These are phyloP conservation scores for Erpetoichthys calabaricus DNA, from an alignment of 2,797 vertebrate genomes.

Conservation along the genomic window DNA sequence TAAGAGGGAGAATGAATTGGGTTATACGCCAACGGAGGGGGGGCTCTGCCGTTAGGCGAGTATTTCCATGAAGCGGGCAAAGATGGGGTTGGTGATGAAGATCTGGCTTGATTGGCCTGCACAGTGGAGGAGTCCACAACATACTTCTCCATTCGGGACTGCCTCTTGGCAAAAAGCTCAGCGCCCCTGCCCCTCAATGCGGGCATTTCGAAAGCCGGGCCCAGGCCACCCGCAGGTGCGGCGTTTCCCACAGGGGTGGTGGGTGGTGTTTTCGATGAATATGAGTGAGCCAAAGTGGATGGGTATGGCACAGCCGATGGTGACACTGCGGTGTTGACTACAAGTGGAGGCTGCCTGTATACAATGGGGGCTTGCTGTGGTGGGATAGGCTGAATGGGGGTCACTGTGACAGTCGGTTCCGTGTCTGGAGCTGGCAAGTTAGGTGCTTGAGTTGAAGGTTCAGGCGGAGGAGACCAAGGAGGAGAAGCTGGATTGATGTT, in stretches of 20 bases:
- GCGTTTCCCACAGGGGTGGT: conserved; percentile 51
- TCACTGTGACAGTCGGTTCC: conserved; percentile 40
- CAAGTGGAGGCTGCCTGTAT: conserved; percentile 34
- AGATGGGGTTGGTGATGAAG: conserved; percentile 76
- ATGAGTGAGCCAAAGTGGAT: conserved; percentile 32
- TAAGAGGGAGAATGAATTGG: conserved; percentile 85
- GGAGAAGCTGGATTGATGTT: conserved; percentile 62
- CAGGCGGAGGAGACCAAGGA: conserved; percentile 61
- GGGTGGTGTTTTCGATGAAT: conserved; percentile 41
- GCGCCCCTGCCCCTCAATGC: conserved; percentile 82
- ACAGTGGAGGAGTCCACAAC: conserved; percentile 90
- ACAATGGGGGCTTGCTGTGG: conserved; percentile 41
- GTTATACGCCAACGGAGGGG: conserved; percentile 80
- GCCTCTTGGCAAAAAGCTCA: conserved; percentile 89
- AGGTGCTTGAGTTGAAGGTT: conserved; percentile 48
- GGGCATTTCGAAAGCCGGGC: conserved; percentile 72
- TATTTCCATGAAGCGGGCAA: conserved; percentile 89
- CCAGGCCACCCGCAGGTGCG: conserved; percentile 33
- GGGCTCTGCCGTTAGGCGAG: conserved; percentile 81
- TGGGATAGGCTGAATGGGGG: conserved; percentile 28
- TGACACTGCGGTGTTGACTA: conserved; percentile 36
- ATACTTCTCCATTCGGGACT: conserved; percentile 93
- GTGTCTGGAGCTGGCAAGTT: conserved; percentile 58
- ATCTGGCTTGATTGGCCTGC: conserved; percentile 67
- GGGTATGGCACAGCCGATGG: conserved; percentile 21